Evolutionary conservation across 1,140 invertebrate species (phyloP).

Genomic region (Odontomachus brunneus): DNA sequence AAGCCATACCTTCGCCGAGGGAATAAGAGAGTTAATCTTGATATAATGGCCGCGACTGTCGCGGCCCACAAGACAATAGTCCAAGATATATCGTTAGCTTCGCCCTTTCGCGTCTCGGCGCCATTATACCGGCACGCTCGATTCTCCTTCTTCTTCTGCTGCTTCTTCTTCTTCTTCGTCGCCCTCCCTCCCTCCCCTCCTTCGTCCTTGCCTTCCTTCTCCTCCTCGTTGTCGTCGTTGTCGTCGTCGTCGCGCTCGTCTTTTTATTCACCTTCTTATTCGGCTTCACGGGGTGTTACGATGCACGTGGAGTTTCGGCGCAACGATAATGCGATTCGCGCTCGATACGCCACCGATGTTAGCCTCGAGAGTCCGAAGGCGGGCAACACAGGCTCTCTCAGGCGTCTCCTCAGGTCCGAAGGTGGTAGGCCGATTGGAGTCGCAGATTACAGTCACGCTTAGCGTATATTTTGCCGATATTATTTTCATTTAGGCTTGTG

Average conservation of each 20-base stretch:
- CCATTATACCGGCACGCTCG: slow-evolving; percentile 81
- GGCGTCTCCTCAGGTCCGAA: slow-evolving; percentile 33
- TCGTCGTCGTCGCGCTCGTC: slow-evolving; percentile 43
- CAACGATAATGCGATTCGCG: slow-evolving; percentile 72
- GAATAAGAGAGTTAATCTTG: slow-evolving; percentile 85
- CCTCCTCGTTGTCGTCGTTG: slow-evolving; percentile 29
- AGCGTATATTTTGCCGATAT: neutral
- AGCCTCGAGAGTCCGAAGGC: slow-evolving; percentile 26
- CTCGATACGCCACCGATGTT: slow-evolving; percentile 65
- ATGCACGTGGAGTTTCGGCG: slow-evolving; percentile 67
- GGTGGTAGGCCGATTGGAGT: slow-evolving; percentile 38
- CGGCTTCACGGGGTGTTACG: slow-evolving; percentile 73
- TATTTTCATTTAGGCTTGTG: slow-evolving; percentile 12
- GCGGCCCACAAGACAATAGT: slow-evolving; percentile 84
- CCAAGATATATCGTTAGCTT: slow-evolving; percentile 85
- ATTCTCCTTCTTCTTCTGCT: slow-evolving; percentile 64
- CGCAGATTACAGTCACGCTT: slow-evolving; percentile 20
- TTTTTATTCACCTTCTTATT: slow-evolving; percentile 60
- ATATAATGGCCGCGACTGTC: slow-evolving; percentile 85
- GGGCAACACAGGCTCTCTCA: slow-evolving; percentile 22
- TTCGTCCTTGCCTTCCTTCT: neutral
- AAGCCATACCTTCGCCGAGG: slow-evolving; percentile 77
- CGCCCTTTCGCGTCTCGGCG: slow-evolving; percentile 81
- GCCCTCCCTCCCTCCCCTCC: neutral
- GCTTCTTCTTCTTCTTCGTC: slow-evolving; percentile 53